Percentiles rank a stretch among this genome's conserved stretches.
phyloP scores from a whole-genome alignment of 2,797 vertebrate species.

The Glyptemys insculpta region DNA sequence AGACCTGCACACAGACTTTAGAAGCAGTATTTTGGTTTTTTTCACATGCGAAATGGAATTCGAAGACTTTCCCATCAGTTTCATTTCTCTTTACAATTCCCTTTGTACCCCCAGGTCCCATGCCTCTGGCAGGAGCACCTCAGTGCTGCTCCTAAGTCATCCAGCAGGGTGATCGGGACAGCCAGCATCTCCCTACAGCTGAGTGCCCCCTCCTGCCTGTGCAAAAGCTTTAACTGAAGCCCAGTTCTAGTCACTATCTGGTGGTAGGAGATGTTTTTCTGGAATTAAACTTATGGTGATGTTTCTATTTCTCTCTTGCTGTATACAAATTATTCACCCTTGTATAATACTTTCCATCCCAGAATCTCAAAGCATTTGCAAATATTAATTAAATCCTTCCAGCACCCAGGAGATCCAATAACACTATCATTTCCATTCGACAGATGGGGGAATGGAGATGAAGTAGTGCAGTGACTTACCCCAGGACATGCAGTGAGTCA shows the following conservation, averaged over 20 bases:
- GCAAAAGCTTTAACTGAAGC: background rate
- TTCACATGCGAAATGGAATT: conserved; percentile 26
- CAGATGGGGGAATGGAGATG: background rate
- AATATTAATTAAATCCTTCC: background rate
- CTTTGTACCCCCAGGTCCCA: background rate
- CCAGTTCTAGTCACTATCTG: background rate
- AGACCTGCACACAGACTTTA: conserved; percentile 32
- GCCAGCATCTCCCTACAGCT: no score
- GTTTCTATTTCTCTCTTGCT: background rate
- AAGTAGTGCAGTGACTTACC: background rate
- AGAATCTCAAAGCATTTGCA: background rate
- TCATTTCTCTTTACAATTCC: conserved; percentile 14
- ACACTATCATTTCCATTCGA: background rate
- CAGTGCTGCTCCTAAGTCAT: no score
- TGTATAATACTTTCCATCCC: background rate
- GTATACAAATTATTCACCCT: background rate
- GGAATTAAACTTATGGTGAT: background rate
- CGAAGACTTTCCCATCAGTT: background rate
- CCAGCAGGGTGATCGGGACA: no score
- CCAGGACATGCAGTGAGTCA: background rate
- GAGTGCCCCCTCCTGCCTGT: no score
- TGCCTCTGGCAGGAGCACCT: rapidly evolving
- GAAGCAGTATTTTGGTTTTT: conserved; percentile 25
- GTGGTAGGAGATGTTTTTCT: background rate
- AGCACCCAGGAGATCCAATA: background rate